Percentiles rank a stretch among this genome's conserved stretches.
phyloP scores from a whole-genome alignment of 2,797 vertebrate genomes.

The Iguana delicatissima region DNA sequence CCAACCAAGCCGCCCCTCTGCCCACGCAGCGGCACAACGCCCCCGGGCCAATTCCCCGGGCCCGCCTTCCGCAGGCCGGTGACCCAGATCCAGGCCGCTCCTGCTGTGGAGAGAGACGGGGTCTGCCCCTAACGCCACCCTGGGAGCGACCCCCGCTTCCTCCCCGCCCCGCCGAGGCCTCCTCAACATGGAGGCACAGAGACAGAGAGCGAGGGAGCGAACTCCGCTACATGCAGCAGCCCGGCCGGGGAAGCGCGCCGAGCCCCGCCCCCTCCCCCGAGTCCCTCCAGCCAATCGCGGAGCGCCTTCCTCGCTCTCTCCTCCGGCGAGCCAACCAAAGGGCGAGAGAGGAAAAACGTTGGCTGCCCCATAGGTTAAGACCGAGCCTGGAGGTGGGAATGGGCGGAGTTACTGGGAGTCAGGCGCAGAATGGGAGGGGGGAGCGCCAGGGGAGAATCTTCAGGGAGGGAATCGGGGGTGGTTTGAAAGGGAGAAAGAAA shows the following conservation, averaged over 20 bases:
- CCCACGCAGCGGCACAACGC: no score
- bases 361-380: background rate
- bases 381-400: fast-evolving
- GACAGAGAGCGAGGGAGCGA: no score
- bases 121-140: no score
- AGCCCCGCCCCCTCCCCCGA: fast-evolving
- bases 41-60: no score
- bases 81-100: no score
- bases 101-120: no score
- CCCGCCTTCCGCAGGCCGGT: no score
- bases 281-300: background rate
- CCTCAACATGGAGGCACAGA: conserved; percentile 58
- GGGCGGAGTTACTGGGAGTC: fast-evolving
- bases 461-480: background rate
- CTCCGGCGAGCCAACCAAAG: background rate
- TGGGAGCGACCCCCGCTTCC: no score
- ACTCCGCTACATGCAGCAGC: conserved; percentile 33
- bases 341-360: no score
- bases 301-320: background rate
- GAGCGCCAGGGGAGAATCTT: no score
- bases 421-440: fast-evolving
- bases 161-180: conserved; percentile 10
- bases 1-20: no score
- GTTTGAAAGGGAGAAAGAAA: background rate
- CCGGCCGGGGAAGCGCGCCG: background rate